Evolutionary conservation across 2,113 vertebrate genomes (phyloP).

Genomic region (Australoheros scitulus): DNA sequence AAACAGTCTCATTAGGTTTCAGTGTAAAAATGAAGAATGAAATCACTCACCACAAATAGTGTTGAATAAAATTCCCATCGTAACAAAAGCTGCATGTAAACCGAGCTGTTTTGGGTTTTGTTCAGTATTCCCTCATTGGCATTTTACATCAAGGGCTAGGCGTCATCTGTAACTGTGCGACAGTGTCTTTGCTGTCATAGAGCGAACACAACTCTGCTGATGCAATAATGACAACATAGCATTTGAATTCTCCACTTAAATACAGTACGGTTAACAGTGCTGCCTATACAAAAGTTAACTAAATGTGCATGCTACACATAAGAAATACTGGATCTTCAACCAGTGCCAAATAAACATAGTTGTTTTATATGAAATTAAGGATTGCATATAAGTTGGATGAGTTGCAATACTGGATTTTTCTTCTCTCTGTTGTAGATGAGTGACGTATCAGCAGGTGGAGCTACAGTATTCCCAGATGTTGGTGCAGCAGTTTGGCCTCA

Average conservation of each 20-base stretch:
- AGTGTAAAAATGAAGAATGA: not conserved
- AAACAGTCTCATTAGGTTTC: not conserved
- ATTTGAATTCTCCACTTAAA: not conserved
- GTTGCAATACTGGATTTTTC: not conserved
- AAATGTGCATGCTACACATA: not conserved
- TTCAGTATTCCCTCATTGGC: not conserved
- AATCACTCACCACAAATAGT: not conserved
- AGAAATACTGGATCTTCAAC: not conserved
- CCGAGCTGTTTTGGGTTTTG: constrained; percentile 5
- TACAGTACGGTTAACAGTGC: not conserved
- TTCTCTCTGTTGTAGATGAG: constrained; percentile 87
- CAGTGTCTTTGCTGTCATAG: constrained; percentile 2
- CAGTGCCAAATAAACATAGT: not conserved
- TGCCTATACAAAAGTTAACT: not conserved
- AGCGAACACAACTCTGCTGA: not conserved
- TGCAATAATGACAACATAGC: not conserved
- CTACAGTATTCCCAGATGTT: constrained; percentile 97
- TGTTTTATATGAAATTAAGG: not conserved
- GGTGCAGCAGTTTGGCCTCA: constrained; percentile 94
- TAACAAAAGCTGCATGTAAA: not conserved
- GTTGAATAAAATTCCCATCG: too few relatives aligned
- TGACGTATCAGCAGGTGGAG: constrained; percentile 94
- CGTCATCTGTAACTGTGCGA: not conserved
- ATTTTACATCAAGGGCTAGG: not conserved
- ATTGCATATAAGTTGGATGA: rapidly evolving